phyloP scores from a whole-genome alignment of 1,140 invertebrate genomes.

The Leptinotarsa undecemlineata region DNA sequence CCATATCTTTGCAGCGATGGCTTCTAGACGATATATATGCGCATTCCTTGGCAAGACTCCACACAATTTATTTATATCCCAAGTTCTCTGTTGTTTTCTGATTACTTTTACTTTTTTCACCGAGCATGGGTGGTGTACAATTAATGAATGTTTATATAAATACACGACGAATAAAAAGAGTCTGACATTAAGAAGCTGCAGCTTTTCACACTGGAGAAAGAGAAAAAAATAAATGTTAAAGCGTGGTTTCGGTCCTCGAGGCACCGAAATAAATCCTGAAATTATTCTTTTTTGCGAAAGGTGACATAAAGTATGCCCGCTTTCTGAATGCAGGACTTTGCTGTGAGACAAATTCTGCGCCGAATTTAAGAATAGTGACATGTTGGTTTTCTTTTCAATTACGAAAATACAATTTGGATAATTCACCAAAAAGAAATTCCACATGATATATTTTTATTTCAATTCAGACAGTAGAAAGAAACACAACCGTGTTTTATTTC shows the following conservation, averaged over 20 bases:
- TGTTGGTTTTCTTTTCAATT: too few species aligned
- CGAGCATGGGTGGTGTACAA: constrained; percentile 7
- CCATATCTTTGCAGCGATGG: constrained; percentile 5
- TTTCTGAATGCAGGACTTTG: neutral
- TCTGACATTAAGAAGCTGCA: neutral
- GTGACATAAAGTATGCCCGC: neutral
- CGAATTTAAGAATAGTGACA: too few species aligned
- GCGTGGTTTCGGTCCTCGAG: neutral
- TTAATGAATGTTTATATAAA: constrained; percentile 9
- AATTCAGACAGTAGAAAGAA: too few species aligned
- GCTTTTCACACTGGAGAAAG: neutral
- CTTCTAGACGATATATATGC: constrained; percentile 19
- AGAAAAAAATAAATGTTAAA: neutral
- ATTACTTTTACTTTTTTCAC: constrained; percentile 4
- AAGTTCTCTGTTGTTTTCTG: constrained; percentile 9
- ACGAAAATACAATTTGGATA: too few species aligned
- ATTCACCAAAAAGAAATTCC: too few species aligned
- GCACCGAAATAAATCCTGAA: neutral
- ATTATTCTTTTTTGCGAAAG: neutral
- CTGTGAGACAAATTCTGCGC: too few species aligned
- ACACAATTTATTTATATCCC: constrained; percentile 19
- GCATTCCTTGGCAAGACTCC: constrained; percentile 17
- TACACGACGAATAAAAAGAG: constrained; percentile 5
- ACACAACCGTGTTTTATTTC: too few species aligned
- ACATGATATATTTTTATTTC: too few species aligned